Conservation (phyloP, 2,113 vertebrate species). For the Mormoops blainvillei region DNA sequence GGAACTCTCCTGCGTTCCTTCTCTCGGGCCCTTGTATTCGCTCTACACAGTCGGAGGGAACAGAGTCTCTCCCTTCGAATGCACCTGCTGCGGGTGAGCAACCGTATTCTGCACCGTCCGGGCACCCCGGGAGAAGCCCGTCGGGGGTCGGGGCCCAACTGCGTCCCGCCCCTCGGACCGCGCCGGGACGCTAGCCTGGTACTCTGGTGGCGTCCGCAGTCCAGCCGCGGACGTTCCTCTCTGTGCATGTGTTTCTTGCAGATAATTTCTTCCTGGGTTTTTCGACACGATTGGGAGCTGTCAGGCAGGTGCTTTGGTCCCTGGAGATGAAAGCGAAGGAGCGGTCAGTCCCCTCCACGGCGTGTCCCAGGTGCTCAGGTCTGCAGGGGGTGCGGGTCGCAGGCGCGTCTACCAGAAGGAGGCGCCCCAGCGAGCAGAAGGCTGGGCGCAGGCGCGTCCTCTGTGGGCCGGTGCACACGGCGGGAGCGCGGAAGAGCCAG, state of each 20-base stretch:
- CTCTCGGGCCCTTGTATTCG: not conserved
- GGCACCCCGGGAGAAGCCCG: not conserved
- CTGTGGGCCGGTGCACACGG: no score
- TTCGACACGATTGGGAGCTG: not conserved
- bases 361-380: no score
- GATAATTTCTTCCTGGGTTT: not conserved
- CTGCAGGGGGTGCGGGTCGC: rapidly evolving
- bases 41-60: not conserved
- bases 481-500: no score
- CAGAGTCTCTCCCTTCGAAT: not conserved
- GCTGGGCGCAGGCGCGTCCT: no score
- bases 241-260: not conserved
- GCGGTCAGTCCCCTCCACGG: no score
- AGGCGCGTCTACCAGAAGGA: no score
- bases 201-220: not conserved
- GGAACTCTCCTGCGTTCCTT: not conserved
- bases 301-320: not conserved
- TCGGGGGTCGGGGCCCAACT: conserved; percentile 16
- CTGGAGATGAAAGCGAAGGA: no score
- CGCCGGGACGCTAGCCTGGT: not conserved
- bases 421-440: no score
- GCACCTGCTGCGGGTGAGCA: not conserved
- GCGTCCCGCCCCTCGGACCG: not conserved
- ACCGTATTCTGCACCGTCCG: not conserved
- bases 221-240: not conserved